Evolutionary conservation across 2,797 vertebrate species (phyloP).

Genomic region (Sebastes matsubarae): DNA sequence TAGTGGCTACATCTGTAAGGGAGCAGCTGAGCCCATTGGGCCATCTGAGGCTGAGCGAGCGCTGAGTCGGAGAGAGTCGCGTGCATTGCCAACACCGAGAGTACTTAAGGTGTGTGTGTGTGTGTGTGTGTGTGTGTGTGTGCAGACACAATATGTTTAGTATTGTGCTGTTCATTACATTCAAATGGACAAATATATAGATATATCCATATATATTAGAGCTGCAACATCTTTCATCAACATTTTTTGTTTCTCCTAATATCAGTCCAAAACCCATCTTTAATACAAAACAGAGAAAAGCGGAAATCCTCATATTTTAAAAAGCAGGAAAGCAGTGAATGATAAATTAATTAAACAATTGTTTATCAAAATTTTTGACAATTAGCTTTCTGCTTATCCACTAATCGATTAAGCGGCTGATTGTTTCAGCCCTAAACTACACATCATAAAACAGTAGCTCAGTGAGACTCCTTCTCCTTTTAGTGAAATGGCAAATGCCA

Average conservation of each 20-base stretch:
- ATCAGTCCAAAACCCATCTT: not conserved
- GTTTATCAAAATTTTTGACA: not conserved
- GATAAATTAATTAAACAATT: not conserved
- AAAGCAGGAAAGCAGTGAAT: not conserved
- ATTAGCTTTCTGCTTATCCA: not conserved
- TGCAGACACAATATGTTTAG: not conserved
- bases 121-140: conserved; percentile 23
- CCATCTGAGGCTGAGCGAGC: conserved; percentile 83
- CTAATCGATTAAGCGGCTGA: accelerated
- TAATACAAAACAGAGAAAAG: not conserved
- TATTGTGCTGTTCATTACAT: not conserved
- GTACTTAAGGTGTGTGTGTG: conserved; percentile 79
- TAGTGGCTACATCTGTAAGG: conserved; percentile 91
- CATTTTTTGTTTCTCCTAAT: not conserved
- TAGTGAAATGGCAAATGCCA: not conserved
- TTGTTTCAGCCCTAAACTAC: not conserved
- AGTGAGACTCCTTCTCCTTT: not conserved
- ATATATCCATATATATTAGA: not conserved
- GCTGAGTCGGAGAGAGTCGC: conserved; percentile 89
- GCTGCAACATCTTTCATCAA: not conserved
- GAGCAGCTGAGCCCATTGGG: conserved; percentile 87
- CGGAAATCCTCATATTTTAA: not conserved
- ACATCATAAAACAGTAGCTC: not conserved
- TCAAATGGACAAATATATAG: not conserved
- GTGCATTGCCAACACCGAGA: conserved; percentile 81